Evolutionary conservation across 2,797 vertebrate genomes (phyloP), one percentile per base, ranked within the genome.

Genomic region (Chrysocyon brachyurus): DNA sequence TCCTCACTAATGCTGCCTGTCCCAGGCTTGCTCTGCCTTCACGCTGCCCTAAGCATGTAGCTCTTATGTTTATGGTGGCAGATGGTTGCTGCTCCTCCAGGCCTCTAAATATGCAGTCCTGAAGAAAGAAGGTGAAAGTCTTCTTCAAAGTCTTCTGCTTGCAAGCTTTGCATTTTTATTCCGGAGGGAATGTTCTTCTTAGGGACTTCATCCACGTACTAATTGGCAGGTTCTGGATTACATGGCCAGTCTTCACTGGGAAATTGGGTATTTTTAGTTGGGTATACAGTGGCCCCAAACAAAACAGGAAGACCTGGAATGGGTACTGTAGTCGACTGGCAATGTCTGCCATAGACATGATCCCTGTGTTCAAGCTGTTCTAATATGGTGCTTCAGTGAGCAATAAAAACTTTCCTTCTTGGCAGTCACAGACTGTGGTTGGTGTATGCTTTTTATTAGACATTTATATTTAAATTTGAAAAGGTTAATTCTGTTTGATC

Each of bases 401-500:
- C 79, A 95, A 85, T 89, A 90, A 94, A 90, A 90, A 40, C n/a
- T 36, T 90, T 79, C 88, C n/a, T 9, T 95, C 46, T 64, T 86
- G 73, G 88, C 82, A 85, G 73, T 63, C 54, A 36, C 26, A 82
- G 86, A 68, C 31, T 87, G 17, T 59, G 36, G 33, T 21, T 59
- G 21, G 40, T 78, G 56, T 64, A 21, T 15, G 12, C 22, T 94
- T 94, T 96, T 92, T 68, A 97, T 78, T 94, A 93, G 89, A 36
- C 75, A 93, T 93, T 96, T 95, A 85, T 52, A 81, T 33, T 75
- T 94, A 97, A 94, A 93, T 94, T 94, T 93, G 81, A 92, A 96
- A 97, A 98, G 96, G 91, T 96, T 98, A 96, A 97, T 98, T 96
- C 70, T 85, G 22, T 63, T 96, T 91, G 77, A 94, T 95, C 77